Base-by-base conservation (phyloP, 1,140 invertebrate genomes). In the Drosophila carrolli region DNA sequence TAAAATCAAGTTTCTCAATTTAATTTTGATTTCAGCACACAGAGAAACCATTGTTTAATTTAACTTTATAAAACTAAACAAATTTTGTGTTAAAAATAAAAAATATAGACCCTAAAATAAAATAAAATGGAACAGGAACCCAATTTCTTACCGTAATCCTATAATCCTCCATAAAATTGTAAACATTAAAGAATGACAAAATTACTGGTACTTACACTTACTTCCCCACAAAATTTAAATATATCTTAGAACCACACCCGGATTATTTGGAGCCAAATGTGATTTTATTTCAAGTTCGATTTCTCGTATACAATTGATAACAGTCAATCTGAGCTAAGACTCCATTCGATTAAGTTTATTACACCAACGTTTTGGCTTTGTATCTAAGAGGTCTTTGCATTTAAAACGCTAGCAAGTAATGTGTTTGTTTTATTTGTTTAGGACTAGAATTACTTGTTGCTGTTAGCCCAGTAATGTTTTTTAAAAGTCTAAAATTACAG, bases 401-500 rank as follows among this genome's bases (percentile, higher is more conserved):
- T 78, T 84, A 51, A 83, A 84, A 79, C 62, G 56, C 35, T 50
- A 55, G 47, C 47, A 44, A 59, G 38, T 43, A 59, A 27, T 59
- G 27, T 43, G 29, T 57, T 60, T 60, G 23, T 43, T 16, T 41
- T 60, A 51, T 75, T 43, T 23, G 19, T 71, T 48, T 68, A 79
- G 14, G 53, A 23, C 66, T 67, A 75, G 13, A 67, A 55, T 14
- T 35, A 14, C 14, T 32, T 10, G n/a, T 11, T 66, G 55, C 56
- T 61, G 59, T 35, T 29, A 43, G 14, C 9, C 27, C 58, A 41
- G 70, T 50, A 71, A 40, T 68, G 63, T 44, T 35, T 23, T 32
- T 76, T 40, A 68, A 70, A 81, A 66, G 47, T 85, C 81, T 85
- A 78, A 66, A 82, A 56, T 79, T 76, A 76, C 79, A 86, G 83